These are phyloP conservation scores for Drosophila nr. perissopoda DNA, from an alignment of 2,888 invertebrate genomes.

Conservation along the genomic window DNA sequence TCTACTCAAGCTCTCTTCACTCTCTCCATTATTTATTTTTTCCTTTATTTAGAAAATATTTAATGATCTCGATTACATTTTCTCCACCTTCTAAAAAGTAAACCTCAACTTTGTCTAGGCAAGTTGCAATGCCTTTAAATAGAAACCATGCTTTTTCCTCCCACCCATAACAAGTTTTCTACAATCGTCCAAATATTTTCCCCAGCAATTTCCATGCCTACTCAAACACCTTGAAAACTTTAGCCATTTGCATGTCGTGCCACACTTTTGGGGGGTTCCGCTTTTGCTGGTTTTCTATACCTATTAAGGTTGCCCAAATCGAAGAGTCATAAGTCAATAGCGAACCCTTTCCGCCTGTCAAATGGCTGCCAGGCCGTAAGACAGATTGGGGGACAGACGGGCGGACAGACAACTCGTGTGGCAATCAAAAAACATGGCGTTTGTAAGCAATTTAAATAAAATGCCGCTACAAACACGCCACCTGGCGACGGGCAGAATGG, in stretches of 20 bases:
- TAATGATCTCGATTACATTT: neutral
- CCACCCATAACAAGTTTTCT: neutral
- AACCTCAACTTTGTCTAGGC: neutral
- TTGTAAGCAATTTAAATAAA: constrained; percentile 70
- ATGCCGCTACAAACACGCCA: constrained; percentile 58
- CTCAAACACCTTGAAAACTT: constrained; percentile 33
- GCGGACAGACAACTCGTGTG: constrained; percentile 4
- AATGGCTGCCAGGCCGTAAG: constrained; percentile 33
- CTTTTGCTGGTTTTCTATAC: neutral
- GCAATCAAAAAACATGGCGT: constrained; percentile 56
- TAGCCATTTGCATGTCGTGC: constrained; percentile 52
- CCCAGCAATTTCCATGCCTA: constrained; percentile 2
- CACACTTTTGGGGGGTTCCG: constrained; percentile 15
- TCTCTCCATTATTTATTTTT: neutral
- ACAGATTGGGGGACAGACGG: neutral
- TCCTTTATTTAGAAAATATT: neutral
- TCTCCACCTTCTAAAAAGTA: neutral
- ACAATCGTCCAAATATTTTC: neutral
- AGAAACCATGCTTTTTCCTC: neutral
- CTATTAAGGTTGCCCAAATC: constrained; percentile 25
- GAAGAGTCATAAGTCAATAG: constrained; percentile 65
- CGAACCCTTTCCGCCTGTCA: constrained; percentile 74
- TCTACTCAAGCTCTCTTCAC: neutral
- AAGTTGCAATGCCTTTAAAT: neutral
- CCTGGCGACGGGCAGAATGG: constrained; percentile 42